Base-by-base conservation (phyloP, 2,888 invertebrate genomes). In the Lycia hirtaria region DNA sequence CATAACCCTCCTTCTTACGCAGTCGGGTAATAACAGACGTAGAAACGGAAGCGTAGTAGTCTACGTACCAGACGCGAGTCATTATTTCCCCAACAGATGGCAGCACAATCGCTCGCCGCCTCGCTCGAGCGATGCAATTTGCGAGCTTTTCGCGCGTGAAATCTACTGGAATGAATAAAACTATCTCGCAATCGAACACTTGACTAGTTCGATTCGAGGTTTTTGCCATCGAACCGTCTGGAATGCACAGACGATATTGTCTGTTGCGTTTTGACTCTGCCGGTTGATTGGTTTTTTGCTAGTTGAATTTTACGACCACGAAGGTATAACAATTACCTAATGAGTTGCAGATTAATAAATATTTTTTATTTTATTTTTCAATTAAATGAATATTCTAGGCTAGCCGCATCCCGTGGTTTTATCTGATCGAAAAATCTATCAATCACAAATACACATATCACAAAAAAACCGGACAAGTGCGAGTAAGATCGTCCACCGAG, bases 81-180 rank as follows among this genome's bases (percentile, higher is more conserved):
- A 88, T 88, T 88, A 88, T 88, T 88, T 87, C 85, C 80, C 88
- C 87, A 89, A 87, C 88, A 88, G 90, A 90, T 89, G 90, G 90
- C 87, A 85, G 88, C 83, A 83, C 87, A 88, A 88, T 89, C 88
- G 87, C 88, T 88, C 77, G 65, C 71, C 80, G 82, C 76, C 75
- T 71, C 76, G 81, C 81, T 5, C 35, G 83, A 83, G 75, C 82
- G 79, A 83, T 73, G 87, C 90, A 89, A 88, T 90, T 89, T 88
- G 88, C 83, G 86, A 85, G 74, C 76, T 82, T 69, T 75, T 82
- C 87, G 82, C 73, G 84, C 88, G 85, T 87, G 76, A 90, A 89
- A 90, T 89, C 87, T 87, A 88, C 85, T 87, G 85, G 87, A 89
- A 88, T 88, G 89, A 88, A 89, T 89, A 88, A 88, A 89, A 89